Evolutionary conservation across 2,113 vertebrate genomes (phyloP).

Genomic region (western clawed frog (Xenopus tropicalis)): UCB_Xtro_10.0 CM004450.2:25530001-25530500

Average conservation of each 20-base stretch:
- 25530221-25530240: background rate
- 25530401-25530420: too few species aligned
- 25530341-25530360: too few species aligned
- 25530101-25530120: conserved; percentile 27
- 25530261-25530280: too few species aligned
- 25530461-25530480: too few species aligned
- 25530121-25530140: conserved; percentile 34
- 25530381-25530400: too few species aligned
- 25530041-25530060: conserved; percentile 26
- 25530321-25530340: too few species aligned
- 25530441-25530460: too few species aligned
- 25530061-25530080: conserved; percentile 20
- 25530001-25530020: conserved; percentile 29
- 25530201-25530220: conserved; percentile 1
- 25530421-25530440: too few species aligned
- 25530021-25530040: conserved; percentile 11
- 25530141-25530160: conserved; percentile 32
- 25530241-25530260: background rate
- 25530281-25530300: too few species aligned
- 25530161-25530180: conserved; percentile 40
- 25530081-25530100: background rate
- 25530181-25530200: conserved; percentile 11
- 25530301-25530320: too few species aligned
- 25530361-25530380: too few species aligned
- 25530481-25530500: too few species aligned